Evolutionary conservation across 2,113 vertebrate species (phyloP).

Genomic region (Cranoglanis bouderius): DNA sequence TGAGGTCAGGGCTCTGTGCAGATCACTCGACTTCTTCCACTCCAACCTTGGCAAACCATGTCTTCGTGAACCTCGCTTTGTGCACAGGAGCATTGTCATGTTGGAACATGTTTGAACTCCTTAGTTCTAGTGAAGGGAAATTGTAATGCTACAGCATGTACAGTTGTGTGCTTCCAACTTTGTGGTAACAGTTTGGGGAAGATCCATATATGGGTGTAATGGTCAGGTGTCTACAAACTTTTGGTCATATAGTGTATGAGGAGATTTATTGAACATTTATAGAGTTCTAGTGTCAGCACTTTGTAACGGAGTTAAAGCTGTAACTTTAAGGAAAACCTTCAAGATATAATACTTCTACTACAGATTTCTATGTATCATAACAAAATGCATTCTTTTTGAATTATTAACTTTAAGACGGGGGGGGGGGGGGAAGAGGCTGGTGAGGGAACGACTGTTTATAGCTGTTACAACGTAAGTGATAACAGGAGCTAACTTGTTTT

Average conservation of each 20-base stretch:
- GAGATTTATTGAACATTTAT: not conserved
- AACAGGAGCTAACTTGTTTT: not conserved
- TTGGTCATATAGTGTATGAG: not conserved
- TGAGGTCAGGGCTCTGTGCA: not conserved
- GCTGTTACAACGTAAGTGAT: not conserved
- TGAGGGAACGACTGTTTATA: not conserved
- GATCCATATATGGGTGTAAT: not conserved
- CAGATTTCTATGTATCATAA: not conserved
- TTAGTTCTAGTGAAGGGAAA: not conserved
- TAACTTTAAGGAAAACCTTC: not conserved
- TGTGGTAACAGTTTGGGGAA: not conserved
- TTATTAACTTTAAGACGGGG: not conserved
- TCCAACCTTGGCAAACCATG: not conserved
- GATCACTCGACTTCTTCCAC: not conserved
- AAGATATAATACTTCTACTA: not conserved
- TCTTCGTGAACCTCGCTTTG: not conserved
- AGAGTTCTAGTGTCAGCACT: not conserved
- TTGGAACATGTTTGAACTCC: not conserved
- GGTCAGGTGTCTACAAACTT: not conserved
- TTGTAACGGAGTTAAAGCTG: not conserved
- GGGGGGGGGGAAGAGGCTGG: not conserved
- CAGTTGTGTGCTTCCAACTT: not conserved
- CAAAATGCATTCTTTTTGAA: not conserved
- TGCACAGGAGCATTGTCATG: no score
- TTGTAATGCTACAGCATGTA: not conserved